phyloP scores from a whole-genome alignment of 2,113 vertebrate species.

The Rhegmatorhina hoffmannsi region DNA sequence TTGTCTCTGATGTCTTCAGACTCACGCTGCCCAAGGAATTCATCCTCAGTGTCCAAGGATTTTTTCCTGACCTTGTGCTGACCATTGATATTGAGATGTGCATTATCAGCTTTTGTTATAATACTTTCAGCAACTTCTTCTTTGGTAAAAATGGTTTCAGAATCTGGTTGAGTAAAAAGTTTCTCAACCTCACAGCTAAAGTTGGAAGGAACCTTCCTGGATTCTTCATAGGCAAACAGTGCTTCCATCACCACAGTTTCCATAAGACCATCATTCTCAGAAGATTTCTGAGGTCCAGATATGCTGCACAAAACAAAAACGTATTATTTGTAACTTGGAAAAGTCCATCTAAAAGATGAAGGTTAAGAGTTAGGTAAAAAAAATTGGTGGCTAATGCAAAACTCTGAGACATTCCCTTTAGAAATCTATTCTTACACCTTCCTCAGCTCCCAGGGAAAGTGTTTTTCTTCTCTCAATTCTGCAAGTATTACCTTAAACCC shows the following conservation, averaged over 20 bases:
- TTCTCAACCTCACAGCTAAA: constrained; percentile 21
- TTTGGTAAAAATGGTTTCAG: constrained; percentile 59
- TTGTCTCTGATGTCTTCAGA: not conserved
- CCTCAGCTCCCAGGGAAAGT: not conserved
- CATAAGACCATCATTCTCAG: not conserved
- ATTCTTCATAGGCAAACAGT: constrained; percentile 15
- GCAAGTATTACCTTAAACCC: not conserved
- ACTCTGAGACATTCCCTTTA: not conserved
- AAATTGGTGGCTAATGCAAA: not conserved
- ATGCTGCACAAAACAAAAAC: constrained; percentile 48
- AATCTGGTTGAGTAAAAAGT: not conserved
- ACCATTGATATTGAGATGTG: not conserved
- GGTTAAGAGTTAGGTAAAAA: not conserved
- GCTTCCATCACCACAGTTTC: constrained; percentile 16
- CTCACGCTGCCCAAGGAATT: not conserved
- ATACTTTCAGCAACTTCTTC: constrained; percentile 43
- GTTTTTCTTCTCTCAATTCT: not conserved
- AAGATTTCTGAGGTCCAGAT: constrained; percentile 31
- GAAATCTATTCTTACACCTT: not conserved
- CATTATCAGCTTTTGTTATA: constrained; percentile 11
- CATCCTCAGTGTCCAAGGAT: not conserved
- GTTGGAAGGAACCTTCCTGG: not conserved
- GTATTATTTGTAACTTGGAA: not conserved
- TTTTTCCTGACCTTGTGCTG: constrained; percentile 28
- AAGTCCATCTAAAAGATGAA: not conserved